phyloP scores from a whole-genome alignment of 2,888 invertebrate genomes.

The Eilema caniola region DNA sequence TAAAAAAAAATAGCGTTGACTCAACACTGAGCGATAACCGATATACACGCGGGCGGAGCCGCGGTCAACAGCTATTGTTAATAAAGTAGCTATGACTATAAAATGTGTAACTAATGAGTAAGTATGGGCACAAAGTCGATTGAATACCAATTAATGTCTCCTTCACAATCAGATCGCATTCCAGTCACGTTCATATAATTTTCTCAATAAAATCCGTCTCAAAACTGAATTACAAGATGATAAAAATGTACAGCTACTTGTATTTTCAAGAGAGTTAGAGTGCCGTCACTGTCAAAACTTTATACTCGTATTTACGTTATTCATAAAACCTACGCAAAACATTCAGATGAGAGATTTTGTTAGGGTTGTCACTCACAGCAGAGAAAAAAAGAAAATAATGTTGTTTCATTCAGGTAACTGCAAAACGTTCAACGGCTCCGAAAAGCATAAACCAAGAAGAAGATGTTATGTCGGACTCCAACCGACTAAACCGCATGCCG shows the following conservation, averaged over 20 bases:
- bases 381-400: not conserved
- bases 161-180: not conserved
- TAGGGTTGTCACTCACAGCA: conserved; percentile 24
- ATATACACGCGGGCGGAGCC: too few species aligned
- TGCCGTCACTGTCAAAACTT: conserved; percentile 36
- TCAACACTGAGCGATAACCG: too few species aligned
- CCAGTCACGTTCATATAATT: not conserved
- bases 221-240: not conserved
- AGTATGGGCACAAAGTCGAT: not conserved
- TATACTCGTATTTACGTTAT: conserved; percentile 40
- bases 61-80: too few species aligned
- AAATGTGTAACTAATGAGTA: too few species aligned
- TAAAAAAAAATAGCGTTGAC: too few species aligned
- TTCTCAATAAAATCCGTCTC: not conserved
- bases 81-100: too few species aligned
- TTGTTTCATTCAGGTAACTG: too few species aligned
- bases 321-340: conserved; percentile 31
- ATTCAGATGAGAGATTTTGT: conserved; percentile 17
- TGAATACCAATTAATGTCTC: not conserved
- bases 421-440: not conserved
- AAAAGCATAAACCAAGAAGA: too few species aligned
- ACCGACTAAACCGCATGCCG: too few species aligned
- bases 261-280: conserved; percentile 10
- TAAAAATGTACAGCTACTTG: conserved; percentile 3
- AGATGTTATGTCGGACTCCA: too few species aligned